A percentile compares a stretch with the other conserved stretches of the same genome.
Evolutionary conservation across 2,797 vertebrate genomes (phyloP).

Genomic region (Onychomys torridus): DNA sequence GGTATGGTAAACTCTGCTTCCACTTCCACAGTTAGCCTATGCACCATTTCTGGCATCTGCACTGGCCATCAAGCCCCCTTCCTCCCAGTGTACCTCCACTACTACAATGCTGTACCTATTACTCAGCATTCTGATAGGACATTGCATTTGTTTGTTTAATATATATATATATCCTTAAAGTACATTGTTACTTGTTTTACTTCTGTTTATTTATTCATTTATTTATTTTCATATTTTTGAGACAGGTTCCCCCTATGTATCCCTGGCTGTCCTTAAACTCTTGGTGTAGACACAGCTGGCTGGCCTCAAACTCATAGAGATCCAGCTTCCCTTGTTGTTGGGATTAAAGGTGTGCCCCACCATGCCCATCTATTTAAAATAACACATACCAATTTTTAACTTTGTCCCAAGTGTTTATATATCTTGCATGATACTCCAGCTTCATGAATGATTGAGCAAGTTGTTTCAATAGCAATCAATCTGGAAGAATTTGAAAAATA

Average conservation of each 20-base stretch:
- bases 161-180: not conserved
- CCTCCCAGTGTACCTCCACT: not conserved
- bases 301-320: not conserved
- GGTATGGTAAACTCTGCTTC: not conserved
- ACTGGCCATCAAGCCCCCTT: not conserved
- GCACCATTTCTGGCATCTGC: not conserved
- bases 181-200: not conserved
- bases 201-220: not conserved
- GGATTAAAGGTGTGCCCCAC: not conserved
- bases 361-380: not conserved
- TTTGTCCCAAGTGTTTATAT: not conserved
- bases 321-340: not conserved
- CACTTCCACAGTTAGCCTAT: not conserved
- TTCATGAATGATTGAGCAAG: conserved; percentile 24
- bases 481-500: not conserved
- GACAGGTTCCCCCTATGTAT: not conserved
- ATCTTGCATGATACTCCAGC: not conserved
- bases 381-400: not conserved
- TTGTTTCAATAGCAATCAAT: not conserved
- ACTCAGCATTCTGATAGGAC: not conserved
- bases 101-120: not conserved
- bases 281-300: too few species aligned
- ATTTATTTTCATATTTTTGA: not conserved
- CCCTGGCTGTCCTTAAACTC: not conserved
- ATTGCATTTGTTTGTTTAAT: not conserved